Evolutionary conservation across 2,113 vertebrate genomes (phyloP).

Genomic region (Gallinago paraguaiae): DNA sequence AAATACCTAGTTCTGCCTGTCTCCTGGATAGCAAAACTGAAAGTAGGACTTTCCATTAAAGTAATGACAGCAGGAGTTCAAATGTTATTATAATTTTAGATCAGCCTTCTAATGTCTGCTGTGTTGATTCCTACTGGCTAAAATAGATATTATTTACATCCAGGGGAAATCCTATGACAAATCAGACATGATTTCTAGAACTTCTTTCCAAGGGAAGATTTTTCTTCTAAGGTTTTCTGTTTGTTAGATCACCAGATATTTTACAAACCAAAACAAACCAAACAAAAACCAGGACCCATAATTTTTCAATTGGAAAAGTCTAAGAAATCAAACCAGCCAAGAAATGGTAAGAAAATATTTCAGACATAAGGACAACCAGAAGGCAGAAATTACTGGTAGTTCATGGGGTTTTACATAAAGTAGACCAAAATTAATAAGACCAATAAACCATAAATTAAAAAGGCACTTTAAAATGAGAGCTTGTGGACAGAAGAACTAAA

Average conservation of each 20-base stretch:
- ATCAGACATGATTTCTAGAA: background rate
- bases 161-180: background rate
- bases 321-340: background rate
- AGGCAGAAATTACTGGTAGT: background rate
- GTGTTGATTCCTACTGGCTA: background rate
- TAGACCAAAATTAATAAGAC: background rate
- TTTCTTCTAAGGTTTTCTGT: background rate
- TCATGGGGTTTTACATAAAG: background rate
- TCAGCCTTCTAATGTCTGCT: background rate
- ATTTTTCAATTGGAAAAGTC: background rate
- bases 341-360: constrained; percentile 18
- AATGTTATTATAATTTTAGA: background rate
- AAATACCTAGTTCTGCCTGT: background rate
- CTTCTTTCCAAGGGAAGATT: background rate
- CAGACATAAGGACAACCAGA: background rate
- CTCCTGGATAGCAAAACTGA: background rate
- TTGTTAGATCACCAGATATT: background rate
- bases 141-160: background rate
- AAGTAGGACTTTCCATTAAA: background rate
- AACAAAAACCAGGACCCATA: background rate
- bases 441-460: background rate
- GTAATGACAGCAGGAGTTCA: background rate
- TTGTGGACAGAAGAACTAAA: background rate
- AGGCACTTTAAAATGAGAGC: background rate
- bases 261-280: background rate